Evolutionary conservation across 2,113 vertebrate genomes (phyloP).

Genomic region (Probosciger aterrimus): DNA sequence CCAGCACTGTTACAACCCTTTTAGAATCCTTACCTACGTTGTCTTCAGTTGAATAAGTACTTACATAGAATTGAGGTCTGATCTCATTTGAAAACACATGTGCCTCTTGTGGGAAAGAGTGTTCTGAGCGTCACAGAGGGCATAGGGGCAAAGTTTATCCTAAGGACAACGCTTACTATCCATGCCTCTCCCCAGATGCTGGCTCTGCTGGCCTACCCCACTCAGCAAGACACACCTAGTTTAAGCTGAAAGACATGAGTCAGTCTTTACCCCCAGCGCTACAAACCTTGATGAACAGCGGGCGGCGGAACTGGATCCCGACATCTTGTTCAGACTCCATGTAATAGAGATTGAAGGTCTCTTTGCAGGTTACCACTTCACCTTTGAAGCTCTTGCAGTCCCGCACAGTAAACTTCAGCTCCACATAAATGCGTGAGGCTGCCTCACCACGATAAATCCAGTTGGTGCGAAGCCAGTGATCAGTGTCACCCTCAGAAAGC

Average conservation of each 20-base stretch:
- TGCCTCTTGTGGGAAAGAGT: neutral
- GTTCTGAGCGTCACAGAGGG: neutral
- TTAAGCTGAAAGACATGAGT: neutral
- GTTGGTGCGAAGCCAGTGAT: conserved; percentile 81
- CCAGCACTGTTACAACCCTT: neutral
- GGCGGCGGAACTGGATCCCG: conserved; percentile 76
- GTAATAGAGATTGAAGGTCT: conserved; percentile 80
- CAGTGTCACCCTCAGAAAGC: conserved; percentile 60
- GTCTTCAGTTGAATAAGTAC: neutral
- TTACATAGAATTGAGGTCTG: neutral
- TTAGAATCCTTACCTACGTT: neutral
- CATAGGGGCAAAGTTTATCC: conserved; percentile 14
- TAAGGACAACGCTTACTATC: neutral
- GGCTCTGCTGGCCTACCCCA: neutral
- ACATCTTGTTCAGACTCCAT: conserved; percentile 80
- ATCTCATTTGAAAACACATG: neutral
- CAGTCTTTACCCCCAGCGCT: neutral
- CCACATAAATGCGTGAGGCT: conserved; percentile 65
- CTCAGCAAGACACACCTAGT: conserved; percentile 13
- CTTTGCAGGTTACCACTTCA: conserved; percentile 75
- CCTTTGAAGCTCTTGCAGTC: conserved; percentile 79
- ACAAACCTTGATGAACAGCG: conserved; percentile 75
- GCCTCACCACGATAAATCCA: conserved; percentile 78
- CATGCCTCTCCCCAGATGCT: neutral
- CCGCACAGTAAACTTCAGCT: conserved; percentile 77